phyloP scores from a whole-genome alignment of 2,113 vertebrate genomes.

The Athene noctua region DNA sequence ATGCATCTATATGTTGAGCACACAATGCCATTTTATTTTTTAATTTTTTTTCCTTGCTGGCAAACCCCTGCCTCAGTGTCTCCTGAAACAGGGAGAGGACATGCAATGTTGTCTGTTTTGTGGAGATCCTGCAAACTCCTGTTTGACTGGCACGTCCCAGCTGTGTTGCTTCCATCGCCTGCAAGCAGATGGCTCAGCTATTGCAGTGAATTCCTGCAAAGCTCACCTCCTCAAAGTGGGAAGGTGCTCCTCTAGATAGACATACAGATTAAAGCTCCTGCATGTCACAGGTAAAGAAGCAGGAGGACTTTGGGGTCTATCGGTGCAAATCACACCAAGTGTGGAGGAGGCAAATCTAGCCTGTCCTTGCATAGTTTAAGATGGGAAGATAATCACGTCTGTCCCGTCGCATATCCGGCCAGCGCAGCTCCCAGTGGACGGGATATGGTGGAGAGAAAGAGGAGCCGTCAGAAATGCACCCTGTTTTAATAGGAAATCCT shows the following conservation, averaged over 20 bases:
- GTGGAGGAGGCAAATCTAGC: neutral
- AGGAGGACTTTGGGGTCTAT: neutral
- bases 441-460: neutral
- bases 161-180: neutral
- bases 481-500: neutral
- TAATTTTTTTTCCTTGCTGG: neutral
- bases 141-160: accelerated
- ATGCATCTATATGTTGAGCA: accelerated
- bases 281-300: neutral
- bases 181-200: accelerated
- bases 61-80: neutral
- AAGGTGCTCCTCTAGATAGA: neutral
- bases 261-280: accelerated
- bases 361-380: neutral
- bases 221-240: neutral
- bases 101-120: neutral
- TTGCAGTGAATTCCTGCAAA: neutral
- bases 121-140: neutral
- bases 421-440: neutral
- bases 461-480: neutral
- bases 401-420: neutral
- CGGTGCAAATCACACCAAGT: accelerated
- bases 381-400: neutral
- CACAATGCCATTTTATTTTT: accelerated
- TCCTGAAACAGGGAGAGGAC: neutral